Conservation (phyloP, 92 coral and sea anemone genomes). For the Desmophyllum pertusum region DNA sequence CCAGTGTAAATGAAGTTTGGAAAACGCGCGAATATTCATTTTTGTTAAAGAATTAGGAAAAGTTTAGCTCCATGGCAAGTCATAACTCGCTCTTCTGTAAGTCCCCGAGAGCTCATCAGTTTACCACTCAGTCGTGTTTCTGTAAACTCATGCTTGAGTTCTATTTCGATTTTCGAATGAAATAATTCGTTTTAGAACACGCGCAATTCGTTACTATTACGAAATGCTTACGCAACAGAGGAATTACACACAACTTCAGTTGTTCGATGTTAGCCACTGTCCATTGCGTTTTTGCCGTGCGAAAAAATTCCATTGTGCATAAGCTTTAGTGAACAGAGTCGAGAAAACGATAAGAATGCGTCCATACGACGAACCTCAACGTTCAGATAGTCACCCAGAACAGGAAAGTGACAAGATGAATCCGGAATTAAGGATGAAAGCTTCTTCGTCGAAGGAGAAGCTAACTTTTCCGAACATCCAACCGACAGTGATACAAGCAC, state of each 20-base stretch:
- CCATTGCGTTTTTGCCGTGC: background rate
- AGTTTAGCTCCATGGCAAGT: background rate
- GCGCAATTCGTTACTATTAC: constrained; percentile 19
- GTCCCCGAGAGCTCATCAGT: background rate
- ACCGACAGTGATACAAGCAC: background rate
- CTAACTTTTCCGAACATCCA: background rate
- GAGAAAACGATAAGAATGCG: background rate
- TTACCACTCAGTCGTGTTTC: background rate
- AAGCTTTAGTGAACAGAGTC: background rate
- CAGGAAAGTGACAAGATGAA: background rate
- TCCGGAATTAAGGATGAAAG: background rate
- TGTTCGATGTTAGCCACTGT: background rate
- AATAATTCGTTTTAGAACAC: background rate
- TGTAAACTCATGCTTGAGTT: background rate
- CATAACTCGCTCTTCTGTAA: background rate
- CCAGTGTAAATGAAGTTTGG: background rate
- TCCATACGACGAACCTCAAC: background rate
- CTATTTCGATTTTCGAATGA: background rate
- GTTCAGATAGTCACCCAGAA: background rate
- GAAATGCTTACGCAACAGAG: constrained; percentile 17
- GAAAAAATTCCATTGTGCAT: background rate
- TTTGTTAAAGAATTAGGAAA: background rate
- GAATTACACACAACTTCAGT: background rate
- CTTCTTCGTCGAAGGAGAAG: background rate
- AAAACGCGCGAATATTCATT: background rate